phyloP scores from a whole-genome alignment of 2,113 vertebrate genomes.

The Phyllopteryx taeniolatus region DNA sequence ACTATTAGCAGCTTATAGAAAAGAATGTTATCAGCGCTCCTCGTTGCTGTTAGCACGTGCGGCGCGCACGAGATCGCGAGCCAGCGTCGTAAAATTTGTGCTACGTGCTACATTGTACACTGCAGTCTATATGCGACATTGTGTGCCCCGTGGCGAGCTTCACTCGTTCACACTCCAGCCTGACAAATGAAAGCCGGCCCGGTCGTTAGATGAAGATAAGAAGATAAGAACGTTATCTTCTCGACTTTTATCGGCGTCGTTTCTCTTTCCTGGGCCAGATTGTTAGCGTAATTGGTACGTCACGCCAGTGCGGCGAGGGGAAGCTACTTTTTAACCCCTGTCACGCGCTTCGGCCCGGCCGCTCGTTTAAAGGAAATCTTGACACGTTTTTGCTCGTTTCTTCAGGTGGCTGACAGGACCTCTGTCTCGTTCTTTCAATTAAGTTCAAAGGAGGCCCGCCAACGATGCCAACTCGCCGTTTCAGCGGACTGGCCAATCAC shows the following conservation, averaged over 20 bases:
- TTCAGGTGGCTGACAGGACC: conserved; percentile 58
- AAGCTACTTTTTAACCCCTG: conserved; percentile 73
- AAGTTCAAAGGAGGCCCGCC: not conserved
- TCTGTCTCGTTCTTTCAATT: conserved; percentile 27
- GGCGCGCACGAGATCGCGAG: conserved; percentile 75
- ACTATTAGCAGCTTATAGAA: conserved; percentile 70
- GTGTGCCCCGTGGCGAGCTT: conserved; percentile 68
- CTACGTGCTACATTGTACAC: conserved; percentile 84
- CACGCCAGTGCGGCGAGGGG: conserved; percentile 74
- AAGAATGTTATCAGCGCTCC: conserved; percentile 79
- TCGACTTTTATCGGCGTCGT: conserved; percentile 92
- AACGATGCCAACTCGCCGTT: not conserved
- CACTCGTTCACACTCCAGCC: conserved; percentile 69
- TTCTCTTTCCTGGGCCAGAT: conserved; percentile 75
- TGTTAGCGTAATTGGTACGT: conserved; percentile 91
- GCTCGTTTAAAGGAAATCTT: conserved; percentile 60
- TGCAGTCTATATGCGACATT: conserved; percentile 24
- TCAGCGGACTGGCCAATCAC: not conserved
- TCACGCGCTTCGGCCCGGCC: conserved; percentile 60
- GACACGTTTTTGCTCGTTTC: conserved; percentile 34
- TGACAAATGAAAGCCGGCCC: conserved; percentile 94
- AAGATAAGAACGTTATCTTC: conserved; percentile 98
- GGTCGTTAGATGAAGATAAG: conserved; percentile 99
- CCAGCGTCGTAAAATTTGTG: conserved; percentile 81
- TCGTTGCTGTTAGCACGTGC: conserved; percentile 76